phyloP scores from a whole-genome alignment of 2,113 vertebrate genomes.

The Fulmarus glacialis region DNA sequence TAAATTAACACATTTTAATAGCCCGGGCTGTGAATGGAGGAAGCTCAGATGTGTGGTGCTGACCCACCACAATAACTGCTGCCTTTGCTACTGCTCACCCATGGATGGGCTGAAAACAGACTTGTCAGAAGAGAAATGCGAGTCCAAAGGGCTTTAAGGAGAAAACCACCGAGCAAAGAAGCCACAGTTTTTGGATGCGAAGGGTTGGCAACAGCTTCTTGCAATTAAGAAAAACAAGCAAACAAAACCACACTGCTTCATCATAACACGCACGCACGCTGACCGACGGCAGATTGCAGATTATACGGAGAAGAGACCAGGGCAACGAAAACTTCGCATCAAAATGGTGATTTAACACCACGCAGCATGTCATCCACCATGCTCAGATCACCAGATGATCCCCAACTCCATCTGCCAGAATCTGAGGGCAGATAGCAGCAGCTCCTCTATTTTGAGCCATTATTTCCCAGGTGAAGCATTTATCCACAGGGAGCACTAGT shows the following conservation, averaged over 20 bases:
- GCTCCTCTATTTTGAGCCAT: not conserved
- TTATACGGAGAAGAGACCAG: not conserved
- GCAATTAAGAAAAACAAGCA: not conserved
- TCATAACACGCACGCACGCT: fast-evolving
- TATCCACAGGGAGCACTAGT: not conserved
- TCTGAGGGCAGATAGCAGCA: not conserved
- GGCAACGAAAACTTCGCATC: not conserved
- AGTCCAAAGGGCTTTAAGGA: not conserved
- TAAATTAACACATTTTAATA: not conserved
- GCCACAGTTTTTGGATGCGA: not conserved
- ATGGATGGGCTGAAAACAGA: not conserved
- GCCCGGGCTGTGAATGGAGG: not conserved
- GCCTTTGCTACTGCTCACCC: not conserved
- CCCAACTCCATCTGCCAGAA: constrained; percentile 30
- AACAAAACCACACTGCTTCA: not conserved
- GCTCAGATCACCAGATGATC: not conserved
- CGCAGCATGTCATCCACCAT: not conserved
- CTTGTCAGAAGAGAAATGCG: not conserved
- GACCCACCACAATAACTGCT: not conserved
- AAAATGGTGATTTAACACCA: not conserved
- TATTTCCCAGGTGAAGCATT: not conserved
- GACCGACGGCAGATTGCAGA: not conserved
- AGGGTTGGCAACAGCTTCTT: not conserved
- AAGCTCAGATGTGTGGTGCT: not conserved
- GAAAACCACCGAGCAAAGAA: not conserved